Evolutionary conservation across 2,888 invertebrate species (phyloP), one percentile per base, ranked within the genome.

Genomic region (Acheta domesticus): DNA sequence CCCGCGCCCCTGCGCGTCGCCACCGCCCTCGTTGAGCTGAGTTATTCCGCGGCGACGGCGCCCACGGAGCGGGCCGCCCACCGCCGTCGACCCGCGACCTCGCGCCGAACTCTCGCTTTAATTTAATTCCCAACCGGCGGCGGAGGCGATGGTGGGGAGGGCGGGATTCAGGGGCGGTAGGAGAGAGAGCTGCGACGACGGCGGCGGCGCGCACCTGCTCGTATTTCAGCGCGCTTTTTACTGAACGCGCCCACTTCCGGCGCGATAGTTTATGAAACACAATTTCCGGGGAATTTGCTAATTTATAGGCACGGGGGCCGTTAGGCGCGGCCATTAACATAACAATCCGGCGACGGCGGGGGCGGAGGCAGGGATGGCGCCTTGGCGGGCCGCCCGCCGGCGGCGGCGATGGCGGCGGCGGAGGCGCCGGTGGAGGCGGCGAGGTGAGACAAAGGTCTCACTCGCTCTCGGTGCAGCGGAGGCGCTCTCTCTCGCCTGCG

Each of bases 221-320:
- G 62, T 62, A 62, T 62, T 62, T 62, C 62, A 62, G 62, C 62
- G 62, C 62, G 62, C 62, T 62, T 62, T 62, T 62, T 62, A 62
- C 62, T n/a, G 62, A 62, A 62, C 62, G 62, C 62, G 14, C 62
- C 62, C 62, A 62, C 62, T 62, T 62, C 62, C 62, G 62, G 62
- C 62, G 62, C 62, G 62, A 62, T 62, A 62, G 62, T 62, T 62
- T 62, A 62, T 62, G 62, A 62, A 62, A 62, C 62, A 62, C 62
- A 62, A 62, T 62, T 62, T 62, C 62, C 62, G 62, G 62, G 62
- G 62, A 62, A 62, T 62, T 62, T 62, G 62, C 62, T 62, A 62
- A 62, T 62, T 62, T 62, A 62, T 62, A n/a, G 62, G n/a, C 62
- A n/a, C 62, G n/a, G 62, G 16, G 62, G 62, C 62, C 62, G 62